phyloP scores from a whole-genome alignment of 2,113 vertebrate species.

The Heterotis niloticus region DNA sequence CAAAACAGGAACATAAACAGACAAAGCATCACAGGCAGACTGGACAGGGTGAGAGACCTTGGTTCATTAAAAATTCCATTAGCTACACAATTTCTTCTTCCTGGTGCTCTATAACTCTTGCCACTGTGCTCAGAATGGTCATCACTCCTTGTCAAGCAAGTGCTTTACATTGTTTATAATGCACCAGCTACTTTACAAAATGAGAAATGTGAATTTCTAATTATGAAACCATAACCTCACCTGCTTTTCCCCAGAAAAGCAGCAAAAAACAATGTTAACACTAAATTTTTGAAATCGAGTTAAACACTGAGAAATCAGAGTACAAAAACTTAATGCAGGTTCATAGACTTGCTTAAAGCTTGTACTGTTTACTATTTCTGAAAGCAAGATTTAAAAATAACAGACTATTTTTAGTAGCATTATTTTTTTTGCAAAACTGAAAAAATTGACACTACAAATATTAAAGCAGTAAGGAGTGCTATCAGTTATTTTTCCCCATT shows the following conservation, averaged over 20 bases:
- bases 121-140: not conserved
- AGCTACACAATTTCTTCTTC: not conserved
- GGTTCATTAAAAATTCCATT: conserved; percentile 13
- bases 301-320: not conserved
- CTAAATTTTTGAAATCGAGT: not conserved
- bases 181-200: conserved; percentile 16
- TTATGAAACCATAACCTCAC: not conserved
- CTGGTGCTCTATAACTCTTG: conserved; percentile 1
- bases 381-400: not conserved
- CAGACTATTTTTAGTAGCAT: not conserved
- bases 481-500: not conserved
- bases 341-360: not conserved
- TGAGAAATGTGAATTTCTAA: conserved; percentile 17
- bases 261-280: not conserved
- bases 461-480: not conserved
- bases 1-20: not conserved
- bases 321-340: not conserved
- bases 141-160: conserved; percentile 10
- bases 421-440: not conserved
- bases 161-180: conserved; percentile 6
- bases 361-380: not conserved
- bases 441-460: not conserved
- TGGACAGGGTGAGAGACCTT: not conserved
- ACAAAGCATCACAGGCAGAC: not conserved
- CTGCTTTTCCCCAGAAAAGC: not conserved